These are phyloP conservation scores for Netelia inedita DNA, from an alignment of 2,888 invertebrate species.

Conservation along the genomic window DNA sequence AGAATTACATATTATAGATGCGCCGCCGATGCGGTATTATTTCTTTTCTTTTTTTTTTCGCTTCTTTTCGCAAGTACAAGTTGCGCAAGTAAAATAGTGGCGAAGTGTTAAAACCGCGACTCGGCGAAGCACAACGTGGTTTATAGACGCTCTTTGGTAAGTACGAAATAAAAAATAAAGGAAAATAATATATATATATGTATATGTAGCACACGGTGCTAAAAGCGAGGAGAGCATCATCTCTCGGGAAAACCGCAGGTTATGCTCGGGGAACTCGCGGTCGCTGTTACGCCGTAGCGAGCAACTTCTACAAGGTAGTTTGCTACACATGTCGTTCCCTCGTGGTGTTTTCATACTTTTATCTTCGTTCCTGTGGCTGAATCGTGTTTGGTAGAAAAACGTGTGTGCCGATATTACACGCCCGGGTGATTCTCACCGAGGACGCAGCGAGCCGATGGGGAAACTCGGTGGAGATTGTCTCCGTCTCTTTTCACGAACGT, in stretches of 20 bases:
- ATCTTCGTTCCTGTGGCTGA: slow-evolving; percentile 58
- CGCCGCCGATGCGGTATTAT: slow-evolving; percentile 1
- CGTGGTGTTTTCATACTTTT: slow-evolving; percentile 32
- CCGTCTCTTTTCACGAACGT: slow-evolving; percentile 40
- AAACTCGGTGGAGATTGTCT: slow-evolving; percentile 63
- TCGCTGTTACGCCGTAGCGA: slow-evolving; percentile 36
- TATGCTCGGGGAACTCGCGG: slow-evolving; percentile 3
- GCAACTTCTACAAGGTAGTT: slow-evolving; percentile 79
- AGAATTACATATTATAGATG: not conserved
- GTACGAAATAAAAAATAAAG: not conserved
- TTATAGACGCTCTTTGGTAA: not conserved
- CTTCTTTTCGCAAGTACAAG: not conserved
- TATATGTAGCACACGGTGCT: no score
- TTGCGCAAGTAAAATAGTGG: not conserved
- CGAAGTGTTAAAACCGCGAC: not conserved
- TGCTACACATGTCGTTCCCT: slow-evolving; percentile 76
- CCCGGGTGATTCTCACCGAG: slow-evolving; percentile 69
- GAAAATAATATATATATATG: not conserved
- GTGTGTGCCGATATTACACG: slow-evolving; percentile 69
- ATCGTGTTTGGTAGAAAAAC: slow-evolving; percentile 63
- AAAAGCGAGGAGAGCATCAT: not conserved
- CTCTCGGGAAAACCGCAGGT: slow-evolving; percentile 3
- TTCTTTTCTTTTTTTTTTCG: not conserved
- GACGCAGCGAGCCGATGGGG: slow-evolving; percentile 54
- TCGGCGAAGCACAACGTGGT: not conserved